Evolutionary conservation across 2,113 vertebrate genomes (phyloP).

Genomic region (Pterocles burchelli): DNA sequence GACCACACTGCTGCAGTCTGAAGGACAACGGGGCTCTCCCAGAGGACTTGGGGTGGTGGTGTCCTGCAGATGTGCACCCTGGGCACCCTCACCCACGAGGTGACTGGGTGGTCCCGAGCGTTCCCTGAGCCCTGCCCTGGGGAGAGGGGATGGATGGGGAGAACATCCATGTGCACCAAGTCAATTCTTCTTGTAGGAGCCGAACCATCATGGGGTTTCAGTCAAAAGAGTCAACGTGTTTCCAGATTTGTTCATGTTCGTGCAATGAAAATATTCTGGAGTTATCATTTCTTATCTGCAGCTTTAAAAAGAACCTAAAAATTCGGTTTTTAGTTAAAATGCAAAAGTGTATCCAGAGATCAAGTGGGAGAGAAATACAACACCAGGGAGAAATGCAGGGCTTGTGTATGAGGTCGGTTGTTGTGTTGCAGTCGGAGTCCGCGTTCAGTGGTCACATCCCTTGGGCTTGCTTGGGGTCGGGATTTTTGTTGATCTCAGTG

Average conservation of each 20-base stretch:
- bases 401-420: rapidly evolving
- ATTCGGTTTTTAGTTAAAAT: background rate
- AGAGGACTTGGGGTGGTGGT: background rate
- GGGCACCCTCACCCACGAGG: background rate
- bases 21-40: background rate
- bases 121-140: rapidly evolving
- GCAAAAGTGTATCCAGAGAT: too few species aligned
- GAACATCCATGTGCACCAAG: rapidly evolving
- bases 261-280: background rate
- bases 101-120: rapidly evolving
- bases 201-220: background rate
- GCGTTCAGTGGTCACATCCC: rapidly evolving
- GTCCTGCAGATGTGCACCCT: too few species aligned
- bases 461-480: rapidly evolving
- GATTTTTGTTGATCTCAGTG: rapidly evolving
- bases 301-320: background rate
- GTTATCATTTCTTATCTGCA: too few species aligned
- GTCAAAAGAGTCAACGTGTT: too few species aligned
- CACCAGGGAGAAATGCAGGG: background rate
- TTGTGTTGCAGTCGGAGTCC: too few species aligned
- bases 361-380: rapidly evolving
- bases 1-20: too few species aligned
- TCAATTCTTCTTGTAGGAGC: background rate
- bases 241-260: rapidly evolving
- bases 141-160: rapidly evolving